Conservation (phyloP, 2,888 invertebrate genomes). For the Penaeus monodon region DNA sequence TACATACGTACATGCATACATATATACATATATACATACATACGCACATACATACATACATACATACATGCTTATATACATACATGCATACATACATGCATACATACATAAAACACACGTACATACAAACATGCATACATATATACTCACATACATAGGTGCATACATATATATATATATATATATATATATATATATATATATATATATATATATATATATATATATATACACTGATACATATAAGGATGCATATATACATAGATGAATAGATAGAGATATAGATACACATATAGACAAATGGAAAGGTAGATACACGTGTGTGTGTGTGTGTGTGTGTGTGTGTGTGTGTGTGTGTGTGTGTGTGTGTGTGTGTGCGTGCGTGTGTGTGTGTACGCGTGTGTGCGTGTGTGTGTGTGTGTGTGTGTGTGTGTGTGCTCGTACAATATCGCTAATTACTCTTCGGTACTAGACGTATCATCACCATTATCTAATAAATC, state of each 20-base stretch:
- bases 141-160: background rate
- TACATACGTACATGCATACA: background rate
- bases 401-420: background rate
- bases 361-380: background rate
- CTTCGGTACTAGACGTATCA: too few species aligned
- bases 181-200: background rate
- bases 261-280: conserved; percentile 19
- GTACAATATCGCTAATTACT: too few species aligned
- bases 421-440: background rate
- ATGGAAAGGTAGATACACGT: background rate
- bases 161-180: too few species aligned
- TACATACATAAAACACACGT: background rate
- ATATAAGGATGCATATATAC: conserved; percentile 7
- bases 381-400: background rate
- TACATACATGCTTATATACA: background rate
- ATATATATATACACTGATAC: background rate
- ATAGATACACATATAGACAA: conserved; percentile 16
- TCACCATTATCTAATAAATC: too few species aligned
- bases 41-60: conserved; percentile 10
- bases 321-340: conserved; percentile 7
- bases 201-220: background rate
- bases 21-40: conserved; percentile 10
- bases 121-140: conserved; percentile 1
- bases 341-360: background rate
- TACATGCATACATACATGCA: too few species aligned